These are phyloP conservation scores for Atractosteus spatula DNA, from an alignment of 2,113 vertebrate genomes.

Conservation along the genomic window DNA sequence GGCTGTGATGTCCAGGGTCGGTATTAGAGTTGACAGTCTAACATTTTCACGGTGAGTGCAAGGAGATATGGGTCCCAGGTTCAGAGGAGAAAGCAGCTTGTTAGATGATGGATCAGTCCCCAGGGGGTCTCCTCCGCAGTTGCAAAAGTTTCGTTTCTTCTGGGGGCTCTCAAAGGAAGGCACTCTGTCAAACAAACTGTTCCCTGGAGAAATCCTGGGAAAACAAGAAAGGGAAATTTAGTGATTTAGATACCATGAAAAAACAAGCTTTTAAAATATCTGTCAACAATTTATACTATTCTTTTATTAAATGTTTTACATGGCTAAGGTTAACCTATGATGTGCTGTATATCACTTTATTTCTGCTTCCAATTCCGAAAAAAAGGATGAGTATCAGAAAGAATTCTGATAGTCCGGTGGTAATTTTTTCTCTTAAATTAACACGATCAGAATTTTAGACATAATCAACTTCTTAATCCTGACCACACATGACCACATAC, in stretches of 20 bases:
- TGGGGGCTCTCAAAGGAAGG: constrained; percentile 41
- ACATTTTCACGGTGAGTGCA: constrained; percentile 61
- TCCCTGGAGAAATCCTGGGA: constrained; percentile 75
- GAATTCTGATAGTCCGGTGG: too few relatives aligned
- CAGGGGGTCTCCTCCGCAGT: constrained; percentile 49
- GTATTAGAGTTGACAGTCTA: constrained; percentile 68
- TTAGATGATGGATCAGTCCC: constrained; percentile 24
- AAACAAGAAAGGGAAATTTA: constrained; percentile 1
- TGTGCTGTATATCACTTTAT: too few relatives aligned
- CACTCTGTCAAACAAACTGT: constrained; percentile 78
- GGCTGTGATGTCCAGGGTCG: constrained; percentile 74
- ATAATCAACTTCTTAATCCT: too few relatives aligned
- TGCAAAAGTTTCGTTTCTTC: constrained; percentile 59
- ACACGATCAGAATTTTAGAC: too few relatives aligned
- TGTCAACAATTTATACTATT: background rate
- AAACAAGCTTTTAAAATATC: background rate
- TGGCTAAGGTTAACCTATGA: too few relatives aligned
- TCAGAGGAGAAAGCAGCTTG: constrained; percentile 32
- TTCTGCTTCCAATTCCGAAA: too few relatives aligned
- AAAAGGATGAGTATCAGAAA: too few relatives aligned
- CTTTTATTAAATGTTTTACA: too few relatives aligned
- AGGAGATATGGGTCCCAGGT: constrained; percentile 31
- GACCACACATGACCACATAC: too few relatives aligned
- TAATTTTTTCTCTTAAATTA: too few relatives aligned
- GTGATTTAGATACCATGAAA: background rate